These are phyloP conservation scores for Tragulus kanchil DNA, from an alignment of 2,113 vertebrate genomes.

Conservation along the genomic window DNA sequence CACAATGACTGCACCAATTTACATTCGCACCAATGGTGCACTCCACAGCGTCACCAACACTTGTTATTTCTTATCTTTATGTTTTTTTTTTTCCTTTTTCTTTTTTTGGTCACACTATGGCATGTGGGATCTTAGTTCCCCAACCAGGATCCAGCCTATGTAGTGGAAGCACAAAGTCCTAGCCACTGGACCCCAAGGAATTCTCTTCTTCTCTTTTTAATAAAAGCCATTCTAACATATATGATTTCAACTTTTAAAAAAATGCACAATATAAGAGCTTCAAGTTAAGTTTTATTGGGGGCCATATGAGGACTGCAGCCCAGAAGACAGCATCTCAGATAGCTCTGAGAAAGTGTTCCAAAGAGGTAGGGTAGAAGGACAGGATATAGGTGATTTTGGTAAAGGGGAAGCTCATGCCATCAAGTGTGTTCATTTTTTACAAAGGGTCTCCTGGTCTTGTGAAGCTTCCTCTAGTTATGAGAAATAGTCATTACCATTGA, in stretches of 20 bases:
- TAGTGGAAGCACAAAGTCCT: background rate
- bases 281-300: background rate
- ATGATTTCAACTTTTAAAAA: background rate
- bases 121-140: background rate
- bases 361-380: background rate
- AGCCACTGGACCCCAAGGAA: accelerated
- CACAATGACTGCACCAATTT: background rate
- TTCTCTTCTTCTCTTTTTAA: background rate
- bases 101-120: background rate
- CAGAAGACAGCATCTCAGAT: background rate
- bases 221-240: background rate
- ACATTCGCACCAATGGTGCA: background rate
- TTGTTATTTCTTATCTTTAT: background rate
- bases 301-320: background rate
- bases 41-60: background rate
- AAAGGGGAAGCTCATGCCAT: background rate
- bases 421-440: background rate
- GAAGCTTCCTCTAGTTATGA: background rate
- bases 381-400: background rate
- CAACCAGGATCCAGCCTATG: background rate
- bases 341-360: background rate
- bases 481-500: background rate
- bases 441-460: background rate
- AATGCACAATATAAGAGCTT: background rate
- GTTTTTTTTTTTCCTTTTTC: background rate